phyloP scores from a whole-genome alignment of 2,797 vertebrate species.

The Falco novaeseelandiae region DNA sequence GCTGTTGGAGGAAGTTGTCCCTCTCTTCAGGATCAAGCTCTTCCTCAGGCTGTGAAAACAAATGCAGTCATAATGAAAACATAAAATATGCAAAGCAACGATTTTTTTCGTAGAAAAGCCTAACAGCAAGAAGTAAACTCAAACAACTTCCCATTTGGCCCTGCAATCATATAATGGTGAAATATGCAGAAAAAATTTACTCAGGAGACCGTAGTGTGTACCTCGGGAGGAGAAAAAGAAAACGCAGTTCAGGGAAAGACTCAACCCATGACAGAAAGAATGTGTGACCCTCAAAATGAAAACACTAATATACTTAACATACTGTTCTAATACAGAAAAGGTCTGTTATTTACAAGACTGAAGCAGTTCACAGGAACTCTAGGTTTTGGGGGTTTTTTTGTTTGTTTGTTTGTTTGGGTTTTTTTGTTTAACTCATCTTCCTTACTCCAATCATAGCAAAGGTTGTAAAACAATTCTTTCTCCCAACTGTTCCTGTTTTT shows the following conservation, averaged over 20 bases:
- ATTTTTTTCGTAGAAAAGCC: not conserved
- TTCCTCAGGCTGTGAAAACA: slow-evolving; percentile 88
- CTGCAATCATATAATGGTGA: not conserved
- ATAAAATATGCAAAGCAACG: not conserved
- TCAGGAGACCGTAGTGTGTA: not conserved
- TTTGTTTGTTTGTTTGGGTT: not conserved
- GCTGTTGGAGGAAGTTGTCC: slow-evolving; percentile 96
- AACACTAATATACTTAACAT: not conserved
- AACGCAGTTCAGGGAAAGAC: not conserved
- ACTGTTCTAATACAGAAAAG: not conserved
- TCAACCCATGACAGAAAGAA: not conserved
- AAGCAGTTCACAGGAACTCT: not conserved
- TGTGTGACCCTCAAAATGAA: not conserved
- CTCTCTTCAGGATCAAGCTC: slow-evolving; percentile 95
- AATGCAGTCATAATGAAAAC: not conserved
- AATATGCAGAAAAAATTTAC: not conserved
- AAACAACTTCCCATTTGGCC: not conserved
- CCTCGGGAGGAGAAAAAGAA: not conserved
- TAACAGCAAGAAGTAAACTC: not conserved
- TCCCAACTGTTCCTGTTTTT: not conserved
- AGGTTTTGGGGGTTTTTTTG: not conserved
- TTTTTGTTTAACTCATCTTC: not conserved
- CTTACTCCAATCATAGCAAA: not conserved
- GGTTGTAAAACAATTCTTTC: not conserved
- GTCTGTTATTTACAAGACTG: not conserved